Evolutionary conservation across 2,113 vertebrate species (phyloP), one percentile per base, ranked within the genome.

Genomic region (Ochotona curzoniae): DNA sequence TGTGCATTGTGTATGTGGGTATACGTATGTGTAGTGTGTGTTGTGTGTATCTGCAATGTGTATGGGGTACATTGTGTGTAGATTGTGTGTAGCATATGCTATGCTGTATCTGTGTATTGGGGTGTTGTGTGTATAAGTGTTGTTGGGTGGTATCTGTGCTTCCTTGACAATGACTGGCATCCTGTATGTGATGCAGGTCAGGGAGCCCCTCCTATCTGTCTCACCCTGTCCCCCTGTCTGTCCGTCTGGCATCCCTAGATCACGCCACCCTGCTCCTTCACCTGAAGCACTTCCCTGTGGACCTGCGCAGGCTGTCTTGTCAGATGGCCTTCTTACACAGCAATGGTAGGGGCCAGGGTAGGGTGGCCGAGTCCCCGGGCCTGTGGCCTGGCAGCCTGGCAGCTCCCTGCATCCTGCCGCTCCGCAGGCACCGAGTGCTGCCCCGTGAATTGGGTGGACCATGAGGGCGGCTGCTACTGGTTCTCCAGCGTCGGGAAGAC

Each of bases 381-480:
- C 54, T 44, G 38, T 44, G 17, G 54, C 4, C 76, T 10, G 0
- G 13, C 30, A 0, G 26, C 32, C 7, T 23, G 90, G 88, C 51
- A 85, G 9, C 12, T 6, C 61, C 57, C 26, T 8, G 54, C 63
- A 20, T 0, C 9, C 67, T 26, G 1, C 4, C 4, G 10, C 0
- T 20, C 61, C 76, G 14, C 94, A 98, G 98, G 93, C 4, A 96
- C 97, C 0, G 13, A 93, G 1, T 97, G 97, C 93, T 98, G 98
- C 71, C 97, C 98, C 0, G 0, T 76, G 0, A 94, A 90, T 38
- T 98, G 98, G 98, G 6, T 63, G 6, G 81, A 90, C 1, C 90
- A 96, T 15, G 87, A 69, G 0, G 94, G 94, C 60, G 94, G 96
- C 96, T 98, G 98, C 79, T 98, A 98, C 93, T 98, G 96, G 96